Evolutionary conservation across 2,113 vertebrate genomes (phyloP), one percentile per base, ranked within the genome.

Genomic region (Turdus rufiventris): DNA sequence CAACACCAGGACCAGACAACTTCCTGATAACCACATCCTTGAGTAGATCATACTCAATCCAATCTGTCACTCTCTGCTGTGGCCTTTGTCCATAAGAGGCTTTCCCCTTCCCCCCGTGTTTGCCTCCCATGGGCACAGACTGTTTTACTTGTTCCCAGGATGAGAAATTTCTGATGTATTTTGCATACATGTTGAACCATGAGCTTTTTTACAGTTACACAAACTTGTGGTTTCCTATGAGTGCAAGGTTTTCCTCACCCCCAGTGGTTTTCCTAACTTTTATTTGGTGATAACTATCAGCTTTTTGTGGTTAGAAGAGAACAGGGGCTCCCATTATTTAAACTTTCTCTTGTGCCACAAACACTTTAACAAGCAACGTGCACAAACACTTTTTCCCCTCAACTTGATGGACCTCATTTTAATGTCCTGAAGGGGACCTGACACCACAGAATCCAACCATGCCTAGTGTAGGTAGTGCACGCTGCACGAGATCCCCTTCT

Each of bases 81-180:
- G 54, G 33, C 9, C 47, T 63, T 42, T 77, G 54, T 34, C 47
- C n/a, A 18, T 0, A 1, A 50, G 62, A 88, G 15, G n/a, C 13
- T 76, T 82, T 72, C 20, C 0, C 1, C n/a, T n/a, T n/a, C n/a
- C 1, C 16, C 2, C 21, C 3, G 1, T 28, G 5, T 63, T 88
- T 85, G 33, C 33, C 47, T 95, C 72, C 47, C 95, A 74, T 71
- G 96, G 68, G 82, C 5, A 6, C 70, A 51, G 89, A 51, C 60
- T 75, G 5, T 60, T 94, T 77, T 20, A 6, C 43, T 77, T 77
- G n/a, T 88, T 93, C 92, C 85, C 92, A 95, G 60, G 72, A 77
- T 74, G 76, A 78, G 89, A 92, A 26, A 34, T 74, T 93, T 94
- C 72, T 93, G 68, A 38, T 53, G 57, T 33, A 33, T 85, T 96